Percentiles rank a stretch among this genome's conserved stretches.
Evolutionary conservation across 2,113 vertebrate species (phyloP).

Genomic region (Osmerus mordax): DNA sequence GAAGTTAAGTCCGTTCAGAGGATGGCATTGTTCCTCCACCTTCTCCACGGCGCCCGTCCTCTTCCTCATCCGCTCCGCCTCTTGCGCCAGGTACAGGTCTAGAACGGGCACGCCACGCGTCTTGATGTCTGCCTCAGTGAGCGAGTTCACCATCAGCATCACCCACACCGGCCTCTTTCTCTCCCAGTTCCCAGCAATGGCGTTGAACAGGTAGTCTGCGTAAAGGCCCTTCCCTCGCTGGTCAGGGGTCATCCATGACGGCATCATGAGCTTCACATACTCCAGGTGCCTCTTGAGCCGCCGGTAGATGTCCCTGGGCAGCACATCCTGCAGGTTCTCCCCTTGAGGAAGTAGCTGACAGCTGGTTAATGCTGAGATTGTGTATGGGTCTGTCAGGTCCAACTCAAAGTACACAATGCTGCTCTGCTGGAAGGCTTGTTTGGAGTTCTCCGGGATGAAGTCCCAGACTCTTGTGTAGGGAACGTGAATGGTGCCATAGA

Average conservation of each 20-base stretch:
- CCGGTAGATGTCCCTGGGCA: constrained; percentile 79
- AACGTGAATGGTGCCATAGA: constrained; percentile 87
- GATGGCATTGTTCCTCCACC: constrained; percentile 90
- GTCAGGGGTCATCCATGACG: constrained; percentile 87
- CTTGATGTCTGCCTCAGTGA: constrained; percentile 84
- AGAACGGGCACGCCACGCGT: constrained; percentile 80
- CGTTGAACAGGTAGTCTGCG: constrained; percentile 87
- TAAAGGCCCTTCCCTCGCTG: constrained; percentile 84
- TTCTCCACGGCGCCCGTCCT: constrained; percentile 84
- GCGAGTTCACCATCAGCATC: constrained; percentile 89
- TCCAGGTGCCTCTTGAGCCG: constrained; percentile 83
- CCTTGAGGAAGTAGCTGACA: constrained; percentile 85
- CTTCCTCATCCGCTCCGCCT: constrained; percentile 84
- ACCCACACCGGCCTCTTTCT: constrained; percentile 85
- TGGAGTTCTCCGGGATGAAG: constrained; percentile 85
- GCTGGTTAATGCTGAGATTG: constrained; percentile 80
- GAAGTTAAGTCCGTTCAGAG: constrained; percentile 85
- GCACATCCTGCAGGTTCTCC: constrained; percentile 81
- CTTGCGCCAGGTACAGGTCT: constrained; percentile 87
- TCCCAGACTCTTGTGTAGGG: constrained; percentile 87
- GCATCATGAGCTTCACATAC: constrained; percentile 88
- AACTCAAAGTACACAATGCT: constrained; percentile 84
- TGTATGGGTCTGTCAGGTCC: constrained; percentile 84
- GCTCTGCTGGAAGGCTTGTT: constrained; percentile 85
- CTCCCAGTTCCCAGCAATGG: constrained; percentile 89